Evolutionary conservation across 2,888 invertebrate species (phyloP), one percentile per base, ranked within the genome.

Genomic region (Nysson spinosus): DNA sequence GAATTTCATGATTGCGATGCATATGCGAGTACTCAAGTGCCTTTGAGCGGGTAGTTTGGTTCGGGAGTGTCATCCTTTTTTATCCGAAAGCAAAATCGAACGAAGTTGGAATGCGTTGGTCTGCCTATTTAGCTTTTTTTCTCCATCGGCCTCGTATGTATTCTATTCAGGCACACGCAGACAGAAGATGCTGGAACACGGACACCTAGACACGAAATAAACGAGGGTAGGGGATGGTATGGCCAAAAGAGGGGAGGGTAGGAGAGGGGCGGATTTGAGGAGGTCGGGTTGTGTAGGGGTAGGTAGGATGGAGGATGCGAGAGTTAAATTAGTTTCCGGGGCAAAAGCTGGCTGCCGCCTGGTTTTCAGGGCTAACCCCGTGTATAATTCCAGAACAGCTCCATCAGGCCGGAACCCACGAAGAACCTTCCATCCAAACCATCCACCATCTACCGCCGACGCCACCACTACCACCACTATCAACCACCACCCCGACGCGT

Each of bases 251-350:
- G 34, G 11, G 30, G 37, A 34, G 24, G n/a, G 7, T 35, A 63
- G 69, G 43, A 34, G 65, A 28, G 42, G 55, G 49, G 64, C 47
- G 43, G 43, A 35, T 49, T 30, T 2, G 30, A 32, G 44, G 12
- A 16, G 9, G 7, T 6, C 28, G 50, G 47, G 32, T 40, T 28
- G 26, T 9, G 12, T 16, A 28, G 19, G 28, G 39, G 43, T 19
- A 28, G 39, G 43, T 22, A 30, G 60, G 37, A 42, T 32, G 68
- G 72, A 69, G 78, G 77, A 80, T 77, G 80, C 76, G 64, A 80
- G 83, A 83, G 84, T 84, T 84, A 84, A 84, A 84, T 84, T 84
- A 83, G 84, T 84, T 84, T 84, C 77, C 74, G 71, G 73, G 60
- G 81, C 75, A 79, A 83, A 79, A 80, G 83, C 81, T 77, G 76